Evolutionary conservation across 2,797 vertebrate species (phyloP), one percentile per base, ranked within the genome.

Genomic region (Erethizon dorsatum): DNA sequence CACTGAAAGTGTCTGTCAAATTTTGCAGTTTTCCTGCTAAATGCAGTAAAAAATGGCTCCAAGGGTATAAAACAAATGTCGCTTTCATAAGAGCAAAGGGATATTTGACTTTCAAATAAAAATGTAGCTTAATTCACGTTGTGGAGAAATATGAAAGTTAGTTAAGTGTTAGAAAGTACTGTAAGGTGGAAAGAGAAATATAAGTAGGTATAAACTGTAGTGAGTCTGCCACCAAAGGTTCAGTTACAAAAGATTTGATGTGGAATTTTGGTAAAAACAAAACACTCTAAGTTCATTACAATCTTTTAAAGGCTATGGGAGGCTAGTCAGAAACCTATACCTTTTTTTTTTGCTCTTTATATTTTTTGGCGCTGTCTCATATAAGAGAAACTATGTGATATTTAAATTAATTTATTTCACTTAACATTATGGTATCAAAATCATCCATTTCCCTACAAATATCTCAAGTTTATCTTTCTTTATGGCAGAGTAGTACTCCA

Each of bases 301-400:
- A 18, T 94, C 50, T 31, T 83, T 12, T 91, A 67, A 94, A 84
- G 94, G 24, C 45, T 79, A 20, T 88, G 87, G 77, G 93, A 98
- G 85, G 28, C 12, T 63, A 96, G 88, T 95, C 88, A 98, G 97
- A 97, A 98, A 96, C 86, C 98, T 97, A 97, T 54, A 31, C 15
- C 2, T 26, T 24, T 33, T 67, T n/a, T 17, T 37, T 77, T 28
- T 13, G 41, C 24, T 47, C 24, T 75, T 75, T 50, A 9, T 31
- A 50, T 17, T 50, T 47, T 28, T 50, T 50, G 73, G 73, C 28
- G 45, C 13, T 50, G 41, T 50, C 26, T 15, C 73, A 50, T 50
- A 28, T 31, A 28, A 28, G 45, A 77, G 26, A 31, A 31, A 15
- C 6, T 15, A 77, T 50, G 26, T 50, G 45, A 50, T 50, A 31